phyloP scores from a whole-genome alignment of 2,113 vertebrate genomes.

The Peromyscus polionotus region DNA sequence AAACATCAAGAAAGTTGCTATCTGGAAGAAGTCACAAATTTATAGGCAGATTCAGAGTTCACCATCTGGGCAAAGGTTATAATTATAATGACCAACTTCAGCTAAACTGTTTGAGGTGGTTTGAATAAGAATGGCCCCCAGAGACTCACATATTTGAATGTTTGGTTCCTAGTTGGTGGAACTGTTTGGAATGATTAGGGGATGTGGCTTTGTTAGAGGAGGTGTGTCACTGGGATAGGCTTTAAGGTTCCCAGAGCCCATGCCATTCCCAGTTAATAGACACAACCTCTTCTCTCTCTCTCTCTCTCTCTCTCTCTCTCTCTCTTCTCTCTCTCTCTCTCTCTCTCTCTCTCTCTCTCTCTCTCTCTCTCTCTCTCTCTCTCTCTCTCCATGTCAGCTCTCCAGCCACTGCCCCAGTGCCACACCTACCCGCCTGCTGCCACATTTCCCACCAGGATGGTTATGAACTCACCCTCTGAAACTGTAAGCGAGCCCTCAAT shows the following conservation, averaged over 20 bases:
- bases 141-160: not conserved
- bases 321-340: not conserved
- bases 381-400: not conserved
- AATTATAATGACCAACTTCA: conserved; percentile 12
- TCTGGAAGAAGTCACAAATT: conserved; percentile 28
- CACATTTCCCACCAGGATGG: not conserved
- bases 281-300: not conserved
- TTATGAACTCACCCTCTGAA: not conserved
- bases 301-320: not conserved
- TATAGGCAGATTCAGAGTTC: not conserved
- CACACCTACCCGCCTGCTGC: not conserved
- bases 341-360: too few species aligned
- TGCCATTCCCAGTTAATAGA: not conserved
- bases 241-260: not conserved
- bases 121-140: not conserved
- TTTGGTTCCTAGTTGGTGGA: not conserved
- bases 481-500: not conserved
- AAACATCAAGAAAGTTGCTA: conserved; percentile 16
- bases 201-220: not conserved
- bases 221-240: not conserved
- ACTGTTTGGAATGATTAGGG: not conserved
- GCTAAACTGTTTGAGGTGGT: not conserved
- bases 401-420: not conserved
- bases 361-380: too few species aligned
- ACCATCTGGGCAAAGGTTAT: not conserved